Base-by-base conservation (phyloP, 1,140 invertebrate species). In the Melipona quadrifasciata region DNA sequence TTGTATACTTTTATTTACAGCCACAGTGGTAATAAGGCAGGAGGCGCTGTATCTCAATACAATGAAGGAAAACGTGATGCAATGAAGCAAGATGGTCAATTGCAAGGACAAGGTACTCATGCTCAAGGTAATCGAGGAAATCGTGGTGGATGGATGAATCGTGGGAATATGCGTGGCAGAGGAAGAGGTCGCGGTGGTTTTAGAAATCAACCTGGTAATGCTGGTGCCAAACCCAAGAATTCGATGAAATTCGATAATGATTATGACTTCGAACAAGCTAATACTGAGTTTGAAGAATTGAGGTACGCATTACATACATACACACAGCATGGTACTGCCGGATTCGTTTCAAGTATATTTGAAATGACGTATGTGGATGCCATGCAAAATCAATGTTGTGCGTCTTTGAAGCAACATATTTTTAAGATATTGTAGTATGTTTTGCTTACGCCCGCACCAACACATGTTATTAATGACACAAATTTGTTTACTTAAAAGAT, bases 201-300 rank as follows among this genome's bases (percentile, higher is more conserved):
- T 74, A 90, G 93, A 78, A 86, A 89, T 90, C 92, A 93, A 86
- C 85, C 90, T 34, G 91, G 92, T 64, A 92, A 93, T 86, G 68
- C 89, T 84, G 91, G 90, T 79, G 87, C 89, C 72, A 94, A 95
- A 81, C 91, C 95, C 78, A 97, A 97, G 93, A 97, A 97, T 89
- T 97, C 96, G 10, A 95, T 99, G 67, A 99, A 99, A 92, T 99
- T 99, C 94, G 98, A 99, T 82, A 97, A 97, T 76, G 99, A 99
- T 90, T 99, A 98, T 94, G 99, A 99, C 95, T 99, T 99, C 95
- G 99, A 99, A 93, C 97, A 98, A 93, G 98, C 99, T 16, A 99
- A 99, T 95, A 98, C 97, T 55, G 97, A 99, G 93, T 99, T 99
- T 95, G 97, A 99, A 92, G 98, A 99, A 94, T 95, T 99, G 24